Base-by-base conservation (phyloP, 37 sponge, comb jelly and placozoan genomes). In the Oopsacas minuta region DNA sequence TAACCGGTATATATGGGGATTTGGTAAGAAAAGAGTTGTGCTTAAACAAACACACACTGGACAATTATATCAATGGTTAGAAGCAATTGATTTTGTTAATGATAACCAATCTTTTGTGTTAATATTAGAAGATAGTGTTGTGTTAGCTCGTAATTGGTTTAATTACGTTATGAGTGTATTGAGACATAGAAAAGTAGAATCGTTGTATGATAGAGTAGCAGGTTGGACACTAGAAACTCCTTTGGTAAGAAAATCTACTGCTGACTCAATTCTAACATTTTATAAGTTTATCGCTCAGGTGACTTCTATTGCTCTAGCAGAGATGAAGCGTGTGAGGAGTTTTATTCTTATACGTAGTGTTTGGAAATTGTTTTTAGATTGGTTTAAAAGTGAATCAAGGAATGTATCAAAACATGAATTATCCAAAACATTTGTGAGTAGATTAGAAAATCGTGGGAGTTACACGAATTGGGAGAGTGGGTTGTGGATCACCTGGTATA, bases 1-100 rank as follows among this genome's bases (percentile, higher is more conserved):
- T 61, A 61, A n/a, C 32, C 5, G 28, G 75, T 61, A 32, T n/a
- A n/a, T 25, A 61, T 61, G 75, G 75, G 28, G 7, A 61, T n/a
- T 25, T n/a, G 75, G 75, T 25, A 61, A 12, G 22, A 61, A 61
- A n/a, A 10, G 30, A 61, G 75, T 61, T 61, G 28, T 61, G 3
- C 75, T 61, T 61, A 61, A 61, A 12, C 32, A 61, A 3, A 61
- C 32, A 61, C 75, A 61, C 30, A 10, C 28, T 5, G 75, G 75
- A 61, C 75, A 61, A 34, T 12, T 61, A 34, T 61, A 61, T 61
- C 75, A 61, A 34, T 61, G 75, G 75, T 61, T 61, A 61, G 75
- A 61, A 12, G 75, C 30, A 32, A 7, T 32, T n/a, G 28, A 34
- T n/a, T 25, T 7, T 61, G 28, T 61, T 10, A 34, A 12, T 3